Conservation (phyloP, 2,888 invertebrate genomes). For the Sminthurinus aureus region DNA sequence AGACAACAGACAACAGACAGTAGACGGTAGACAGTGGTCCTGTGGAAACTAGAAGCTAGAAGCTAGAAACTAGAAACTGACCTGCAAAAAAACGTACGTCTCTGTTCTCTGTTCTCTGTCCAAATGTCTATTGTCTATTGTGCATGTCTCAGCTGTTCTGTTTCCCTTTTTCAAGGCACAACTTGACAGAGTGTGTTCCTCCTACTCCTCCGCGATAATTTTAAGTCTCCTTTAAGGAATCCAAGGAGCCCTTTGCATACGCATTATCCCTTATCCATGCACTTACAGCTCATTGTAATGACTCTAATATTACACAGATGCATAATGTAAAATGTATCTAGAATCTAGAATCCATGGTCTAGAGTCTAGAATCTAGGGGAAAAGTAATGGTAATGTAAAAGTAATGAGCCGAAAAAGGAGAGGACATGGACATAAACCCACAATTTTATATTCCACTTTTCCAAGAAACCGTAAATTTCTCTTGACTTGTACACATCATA, state of each 20-base stretch:
- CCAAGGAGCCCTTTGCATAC: slow-evolving; percentile 1
- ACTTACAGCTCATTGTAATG: not conserved
- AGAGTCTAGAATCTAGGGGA: not conserved
- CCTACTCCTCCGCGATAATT: not conserved
- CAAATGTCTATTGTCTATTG: too few species aligned
- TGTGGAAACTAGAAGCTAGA: not conserved
- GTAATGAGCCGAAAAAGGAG: slow-evolving; percentile 3
- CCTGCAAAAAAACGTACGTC: not conserved
- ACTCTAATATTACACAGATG: too few species aligned
- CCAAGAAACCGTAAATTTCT: slow-evolving; percentile 54
- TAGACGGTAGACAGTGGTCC: too few species aligned
- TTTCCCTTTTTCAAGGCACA: not conserved
- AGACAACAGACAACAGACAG: too few species aligned
- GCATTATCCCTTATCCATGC: not conserved
- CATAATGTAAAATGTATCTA: not conserved
- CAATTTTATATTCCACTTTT: slow-evolving; percentile 38
- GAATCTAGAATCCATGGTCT: not conserved
- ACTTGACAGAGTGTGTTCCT: not conserved
- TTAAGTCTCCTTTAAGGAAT: not conserved
- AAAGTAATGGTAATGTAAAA: not conserved
- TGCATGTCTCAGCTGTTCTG: not conserved
- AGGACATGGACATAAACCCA: not conserved
- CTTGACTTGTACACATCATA: slow-evolving; percentile 6
- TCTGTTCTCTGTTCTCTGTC: too few species aligned
- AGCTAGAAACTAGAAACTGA: not conserved